Base-by-base conservation (phyloP, 2,888 invertebrate genomes). In the Drosophila stalkeri region DNA sequence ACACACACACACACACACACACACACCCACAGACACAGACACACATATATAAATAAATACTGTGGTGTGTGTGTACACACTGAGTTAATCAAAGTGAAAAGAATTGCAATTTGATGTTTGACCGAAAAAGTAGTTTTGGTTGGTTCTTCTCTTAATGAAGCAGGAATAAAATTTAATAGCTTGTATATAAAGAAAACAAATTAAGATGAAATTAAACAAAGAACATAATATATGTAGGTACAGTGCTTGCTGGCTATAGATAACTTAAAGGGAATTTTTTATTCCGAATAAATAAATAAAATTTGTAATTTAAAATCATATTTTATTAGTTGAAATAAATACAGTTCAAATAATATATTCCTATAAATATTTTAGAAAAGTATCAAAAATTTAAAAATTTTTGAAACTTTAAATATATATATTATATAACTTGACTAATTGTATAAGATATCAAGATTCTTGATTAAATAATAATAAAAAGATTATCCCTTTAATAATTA, bases 81-180 rank as follows among this genome's bases (percentile, higher is more conserved):
- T 52, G 70, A 73, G 79, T 74, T 81, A 76, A 81, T 81, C 71
- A 81, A 79, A 73, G 73, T 72, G 60, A 41, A 72, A 73, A 67
- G 68, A 79, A 76, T 44, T 68, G 66, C 71, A 71, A 61, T 71
- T 79, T 81, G 51, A 55, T 52, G 66, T 67, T 70, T 46, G 57
- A 43, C 27, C 33, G 20, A 9, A 11, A 35, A 14, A 23, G 39
- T 31, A 39, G 52, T 65, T 63, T 46, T 1, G 27, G 31, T 65
- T 57, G 39, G 16, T 3, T 35, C 2, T 44, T 46, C 20, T 14
- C 20, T n/a, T 33, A 44, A 44, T 57, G 44, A 35, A 46, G 59
- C 9, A 49, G 47, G 18, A 44, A 49, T 23, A 44, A 39, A 33
- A 18, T 56, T 51, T 43, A 12, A 18, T 31, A 31, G 41, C 27